These are phyloP conservation scores for Actinemys pallida DNA, from an alignment of 2,113 vertebrate genomes.

Conservation along the genomic window DNA sequence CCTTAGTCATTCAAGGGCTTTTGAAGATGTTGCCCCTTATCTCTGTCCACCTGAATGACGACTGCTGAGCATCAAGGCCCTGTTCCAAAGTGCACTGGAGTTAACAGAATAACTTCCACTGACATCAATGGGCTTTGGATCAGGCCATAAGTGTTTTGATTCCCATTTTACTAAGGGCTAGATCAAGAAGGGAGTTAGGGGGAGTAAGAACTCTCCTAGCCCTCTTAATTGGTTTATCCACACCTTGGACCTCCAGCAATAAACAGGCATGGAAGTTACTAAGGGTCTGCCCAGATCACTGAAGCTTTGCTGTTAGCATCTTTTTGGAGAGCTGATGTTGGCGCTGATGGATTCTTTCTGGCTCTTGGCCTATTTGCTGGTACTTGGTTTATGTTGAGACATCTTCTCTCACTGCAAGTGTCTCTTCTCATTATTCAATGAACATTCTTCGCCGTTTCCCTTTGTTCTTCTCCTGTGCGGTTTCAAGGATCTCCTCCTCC, in stretches of 20 bases:
- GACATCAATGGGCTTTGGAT: background rate
- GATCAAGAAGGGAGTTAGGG: slow-evolving; percentile 25
- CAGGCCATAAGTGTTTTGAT: background rate
- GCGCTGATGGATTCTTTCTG: background rate
- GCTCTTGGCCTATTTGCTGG: background rate
- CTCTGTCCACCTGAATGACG: background rate
- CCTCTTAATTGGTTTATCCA: slow-evolving; percentile 13
- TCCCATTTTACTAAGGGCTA: background rate
- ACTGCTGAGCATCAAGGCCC: background rate
- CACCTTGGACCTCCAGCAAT: background rate
- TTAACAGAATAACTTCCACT: slow-evolving; percentile 49
- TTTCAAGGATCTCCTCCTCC: background rate
- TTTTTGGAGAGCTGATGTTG: background rate
- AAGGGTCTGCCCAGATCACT: background rate
- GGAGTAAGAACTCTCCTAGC: slow-evolving; percentile 18
- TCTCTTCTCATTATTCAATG: background rate
- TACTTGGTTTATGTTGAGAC: background rate
- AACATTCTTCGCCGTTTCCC: background rate
- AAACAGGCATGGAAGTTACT: background rate
- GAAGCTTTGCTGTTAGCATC: background rate
- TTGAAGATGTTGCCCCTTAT: background rate
- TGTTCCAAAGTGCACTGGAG: background rate
- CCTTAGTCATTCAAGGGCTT: background rate
- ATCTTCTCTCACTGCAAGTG: background rate
- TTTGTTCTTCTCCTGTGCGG: background rate